Evolutionary conservation across 2,113 vertebrate species (phyloP), one percentile per base, ranked within the genome.

Genomic region (Parus major): DNA sequence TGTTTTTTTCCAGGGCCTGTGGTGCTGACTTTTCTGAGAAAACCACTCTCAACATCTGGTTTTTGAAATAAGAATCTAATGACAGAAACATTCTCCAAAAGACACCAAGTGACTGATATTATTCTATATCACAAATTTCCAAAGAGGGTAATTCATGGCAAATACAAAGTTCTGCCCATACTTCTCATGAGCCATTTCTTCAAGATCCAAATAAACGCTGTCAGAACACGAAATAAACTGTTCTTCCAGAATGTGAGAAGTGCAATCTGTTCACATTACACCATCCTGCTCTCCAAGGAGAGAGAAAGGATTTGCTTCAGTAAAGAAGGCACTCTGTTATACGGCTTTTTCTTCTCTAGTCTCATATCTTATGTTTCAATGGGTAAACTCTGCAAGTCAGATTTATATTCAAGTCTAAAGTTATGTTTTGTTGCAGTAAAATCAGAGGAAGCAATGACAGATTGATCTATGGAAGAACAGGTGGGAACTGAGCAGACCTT

Each of bases 321-420:
- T 70, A 86, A 93, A 86, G 85, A 80, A 95, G 50, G 47, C 49
- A 52, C 71, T 94, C 85, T 83, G 66, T 82, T 93, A 66, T 79
- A 91, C 15, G 33, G 80, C 75, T 95, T 82, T 85, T 81, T 47
- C 66, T 73, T 91, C 73, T 83, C 71, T 66, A 66, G 75, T 77
- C 79, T 91, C 85, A 82, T 85, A 63, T 92, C 93, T 96, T 91
- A 80, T 44, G 63, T 95, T 95, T 88, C 94, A 95, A 53, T 90
- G 87, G 70, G 87, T 94, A 95, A 95, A 94, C 94, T 95, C 88
- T 87, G 93, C 91, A 95, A 95, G 84, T 90, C 87, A 96, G 93
- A 96, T 95, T 93, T 97, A 95, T 95, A 93, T 72, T 87, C 75
- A 36, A 80, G 93, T 90, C 84, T 83, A 39, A 94, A 93, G 68